phyloP scores from a whole-genome alignment of 2,888 invertebrate genomes.

The Troides oblongomaculatus region DNA sequence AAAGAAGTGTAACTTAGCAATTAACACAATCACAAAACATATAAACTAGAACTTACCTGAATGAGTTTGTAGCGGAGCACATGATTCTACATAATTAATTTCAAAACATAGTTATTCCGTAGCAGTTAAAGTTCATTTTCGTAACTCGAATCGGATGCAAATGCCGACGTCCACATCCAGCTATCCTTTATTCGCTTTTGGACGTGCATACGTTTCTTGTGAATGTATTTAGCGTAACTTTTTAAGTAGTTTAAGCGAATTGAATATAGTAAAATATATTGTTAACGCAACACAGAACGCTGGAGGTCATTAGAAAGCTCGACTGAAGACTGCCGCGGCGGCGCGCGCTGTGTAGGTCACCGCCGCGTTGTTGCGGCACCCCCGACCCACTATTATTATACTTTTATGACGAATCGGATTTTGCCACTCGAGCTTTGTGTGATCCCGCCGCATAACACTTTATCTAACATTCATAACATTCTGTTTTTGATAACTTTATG shows the following conservation, averaged over 20 bases:
- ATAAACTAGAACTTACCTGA: constrained; percentile 49
- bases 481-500: constrained; percentile 1
- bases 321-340: constrained; percentile 77
- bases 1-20: neutral
- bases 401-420: constrained; percentile 79
- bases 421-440: constrained; percentile 65
- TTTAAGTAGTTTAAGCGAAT: constrained; percentile 47
- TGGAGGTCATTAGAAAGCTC: constrained; percentile 79
- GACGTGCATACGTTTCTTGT: neutral
- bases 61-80: constrained; percentile 41
- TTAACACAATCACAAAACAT: constrained; percentile 1
- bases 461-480: constrained; percentile 30
- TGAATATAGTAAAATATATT: constrained; percentile 51
- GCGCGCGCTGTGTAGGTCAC: constrained; percentile 74
- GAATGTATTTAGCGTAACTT: constrained; percentile 18
- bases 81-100: constrained; percentile 55
- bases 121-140: constrained; percentile 69
- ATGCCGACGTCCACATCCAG: constrained; percentile 51
- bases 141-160: constrained; percentile 40
- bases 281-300: constrained; percentile 70
- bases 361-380: constrained; percentile 73
- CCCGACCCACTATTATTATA: constrained; percentile 79
- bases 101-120: constrained; percentile 62
- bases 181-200: constrained; percentile 47
- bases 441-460: constrained; percentile 47